Conservation (phyloP, 2,113 vertebrate genomes). For the Cephalopterus ornatus region DNA sequence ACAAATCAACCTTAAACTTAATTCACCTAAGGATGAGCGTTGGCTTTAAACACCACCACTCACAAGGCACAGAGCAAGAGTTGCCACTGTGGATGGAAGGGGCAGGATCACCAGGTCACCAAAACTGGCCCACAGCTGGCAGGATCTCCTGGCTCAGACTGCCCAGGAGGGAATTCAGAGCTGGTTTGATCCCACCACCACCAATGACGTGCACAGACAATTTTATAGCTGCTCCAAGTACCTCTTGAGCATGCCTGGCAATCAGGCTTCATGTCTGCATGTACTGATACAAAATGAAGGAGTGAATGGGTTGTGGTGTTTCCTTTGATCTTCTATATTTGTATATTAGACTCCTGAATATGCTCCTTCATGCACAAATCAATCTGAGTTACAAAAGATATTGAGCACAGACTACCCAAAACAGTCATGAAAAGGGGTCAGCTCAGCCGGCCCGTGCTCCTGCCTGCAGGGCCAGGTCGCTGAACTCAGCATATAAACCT, state of each 20-base stretch:
- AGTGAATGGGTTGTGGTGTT: not conserved
- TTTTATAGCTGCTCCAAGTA: not conserved
- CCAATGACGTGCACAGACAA: fast-evolving
- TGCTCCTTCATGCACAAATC: not conserved
- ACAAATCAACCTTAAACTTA: not conserved
- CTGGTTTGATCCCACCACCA: not conserved
- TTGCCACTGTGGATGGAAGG: not conserved
- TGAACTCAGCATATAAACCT: not conserved
- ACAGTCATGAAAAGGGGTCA: not conserved
- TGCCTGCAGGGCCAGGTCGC: not conserved
- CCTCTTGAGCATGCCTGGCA: not conserved
- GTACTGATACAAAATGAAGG: not conserved
- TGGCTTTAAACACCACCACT: fast-evolving
- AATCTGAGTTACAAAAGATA: not conserved
- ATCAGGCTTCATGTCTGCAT: not conserved
- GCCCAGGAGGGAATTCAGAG: not conserved
- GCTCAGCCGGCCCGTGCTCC: fast-evolving
- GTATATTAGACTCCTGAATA: not conserved
- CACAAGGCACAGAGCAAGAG: fast-evolving
- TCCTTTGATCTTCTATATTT: not conserved
- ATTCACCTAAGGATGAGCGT: fast-evolving
- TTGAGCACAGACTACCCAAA: not conserved
- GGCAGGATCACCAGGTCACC: not conserved
- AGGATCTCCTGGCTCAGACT: not conserved
- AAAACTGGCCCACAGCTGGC: not conserved